Conservation (phyloP, 53 echinoderm and acorn worm genomes). For the Arbacia lixula region DNA sequence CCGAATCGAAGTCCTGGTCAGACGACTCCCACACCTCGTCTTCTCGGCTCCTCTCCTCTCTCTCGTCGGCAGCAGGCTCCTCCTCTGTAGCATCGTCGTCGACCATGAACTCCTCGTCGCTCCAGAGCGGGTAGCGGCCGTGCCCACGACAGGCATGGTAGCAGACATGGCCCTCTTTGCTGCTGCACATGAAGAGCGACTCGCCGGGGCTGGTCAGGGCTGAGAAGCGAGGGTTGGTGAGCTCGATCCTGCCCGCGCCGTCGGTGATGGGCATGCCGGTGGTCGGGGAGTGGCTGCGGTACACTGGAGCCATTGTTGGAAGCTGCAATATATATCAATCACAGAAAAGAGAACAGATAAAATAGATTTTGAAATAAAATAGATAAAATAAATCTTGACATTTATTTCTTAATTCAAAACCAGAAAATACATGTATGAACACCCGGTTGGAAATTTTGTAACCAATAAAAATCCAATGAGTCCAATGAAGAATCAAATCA, state of each 20-base stretch:
- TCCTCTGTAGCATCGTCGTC: constrained; percentile 29
- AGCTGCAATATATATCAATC: neutral
- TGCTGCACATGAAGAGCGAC: constrained; percentile 56
- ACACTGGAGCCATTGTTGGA: constrained; percentile 10
- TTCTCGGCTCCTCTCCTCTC: neutral
- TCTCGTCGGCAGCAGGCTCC: neutral
- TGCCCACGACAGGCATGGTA: constrained; percentile 45
- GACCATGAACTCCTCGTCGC: constrained; percentile 37
- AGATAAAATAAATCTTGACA: too few relatives aligned
- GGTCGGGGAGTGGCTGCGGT: neutral
- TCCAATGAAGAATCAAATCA: too few relatives aligned
- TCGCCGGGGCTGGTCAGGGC: constrained; percentile 30
- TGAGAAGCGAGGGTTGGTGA: constrained; percentile 2
- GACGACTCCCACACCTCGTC: neutral
- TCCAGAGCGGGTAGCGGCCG: constrained; percentile 48
- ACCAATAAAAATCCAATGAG: too few relatives aligned
- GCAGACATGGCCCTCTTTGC: constrained; percentile 34
- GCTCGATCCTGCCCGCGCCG: neutral
- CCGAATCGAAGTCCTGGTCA: constrained; percentile 3
- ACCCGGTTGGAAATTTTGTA: too few relatives aligned
- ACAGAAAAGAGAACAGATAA: constrained; percentile 5
- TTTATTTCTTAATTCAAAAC: too few relatives aligned
- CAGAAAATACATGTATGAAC: too few relatives aligned
- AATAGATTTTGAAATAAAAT: too few relatives aligned
- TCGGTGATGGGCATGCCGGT: neutral